Conservation (phyloP, 2,797 vertebrate genomes). For the Coregonus sp. region DNA sequence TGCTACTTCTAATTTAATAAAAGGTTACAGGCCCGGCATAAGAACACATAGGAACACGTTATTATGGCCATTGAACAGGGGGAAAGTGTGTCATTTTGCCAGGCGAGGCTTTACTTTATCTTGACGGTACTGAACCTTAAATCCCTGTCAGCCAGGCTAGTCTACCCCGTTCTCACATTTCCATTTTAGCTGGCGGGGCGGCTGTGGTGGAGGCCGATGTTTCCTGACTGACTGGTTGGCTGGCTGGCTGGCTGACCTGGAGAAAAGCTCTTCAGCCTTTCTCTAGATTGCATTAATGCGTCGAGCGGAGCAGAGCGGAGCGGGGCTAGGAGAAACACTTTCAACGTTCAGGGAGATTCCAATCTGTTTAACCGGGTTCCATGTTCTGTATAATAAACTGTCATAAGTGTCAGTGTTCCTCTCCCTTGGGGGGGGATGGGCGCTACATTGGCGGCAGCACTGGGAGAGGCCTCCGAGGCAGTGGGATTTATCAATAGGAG, state of each 20-base stretch:
- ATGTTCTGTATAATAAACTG: conserved; percentile 69
- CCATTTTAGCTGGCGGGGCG: conserved; percentile 65
- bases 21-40: conserved; percentile 76
- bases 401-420: conserved; percentile 62
- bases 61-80: conserved; percentile 72
- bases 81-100: conserved; percentile 69
- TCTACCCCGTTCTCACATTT: conserved; percentile 59
- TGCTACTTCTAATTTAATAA: conserved; percentile 76
- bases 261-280: conserved; percentile 24
- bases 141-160: conserved; percentile 60
- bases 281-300: conserved; percentile 32
- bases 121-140: conserved; percentile 68
- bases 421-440: conserved; percentile 39
- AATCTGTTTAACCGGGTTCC: conserved; percentile 63
- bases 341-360: conserved; percentile 51
- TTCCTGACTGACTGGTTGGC: conserved; percentile 39
- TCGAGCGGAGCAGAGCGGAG: neutral
- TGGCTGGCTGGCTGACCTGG: conserved; percentile 51
- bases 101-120: conserved; percentile 76
- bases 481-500: conserved; percentile 1
- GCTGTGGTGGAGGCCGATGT: neutral
- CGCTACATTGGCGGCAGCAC: neutral
- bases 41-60: conserved; percentile 77
- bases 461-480: conserved; percentile 1
- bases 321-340: neutral